Conservation (phyloP, 1,140 invertebrate genomes). For the Cataglyphis hispanica region DNA sequence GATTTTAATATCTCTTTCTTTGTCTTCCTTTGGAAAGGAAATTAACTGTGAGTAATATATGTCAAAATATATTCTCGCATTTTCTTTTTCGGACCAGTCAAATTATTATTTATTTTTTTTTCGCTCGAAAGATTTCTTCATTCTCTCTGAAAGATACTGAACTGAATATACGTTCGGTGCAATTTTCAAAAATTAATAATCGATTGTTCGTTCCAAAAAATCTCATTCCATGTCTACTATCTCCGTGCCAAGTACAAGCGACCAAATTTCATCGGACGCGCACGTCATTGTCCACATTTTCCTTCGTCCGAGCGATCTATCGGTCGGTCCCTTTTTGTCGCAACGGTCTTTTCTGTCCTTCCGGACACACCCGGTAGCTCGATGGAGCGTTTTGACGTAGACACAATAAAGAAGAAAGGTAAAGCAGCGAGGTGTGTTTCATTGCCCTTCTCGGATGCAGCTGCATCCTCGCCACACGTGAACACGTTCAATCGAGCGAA, state of each 20-base stretch:
- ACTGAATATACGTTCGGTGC: neutral
- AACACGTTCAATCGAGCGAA: constrained; percentile 70
- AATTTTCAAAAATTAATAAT: constrained; percentile 3
- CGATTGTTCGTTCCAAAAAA: neutral
- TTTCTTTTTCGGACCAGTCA: neutral
- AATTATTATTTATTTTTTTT: neutral
- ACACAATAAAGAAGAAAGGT: constrained; percentile 74
- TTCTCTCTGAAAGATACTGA: neutral
- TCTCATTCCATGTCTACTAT: neutral
- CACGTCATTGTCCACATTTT: constrained; percentile 14
- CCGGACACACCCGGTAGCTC: constrained; percentile 37
- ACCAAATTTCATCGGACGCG: neutral
- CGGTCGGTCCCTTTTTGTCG: neutral
- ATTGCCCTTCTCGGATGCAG: constrained; percentile 74
- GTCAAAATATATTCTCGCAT: neutral
- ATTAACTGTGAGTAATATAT: neutral
- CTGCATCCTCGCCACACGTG: constrained; percentile 55
- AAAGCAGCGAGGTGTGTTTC: constrained; percentile 71
- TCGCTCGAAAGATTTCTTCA: neutral
- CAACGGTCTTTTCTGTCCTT: constrained; percentile 62
- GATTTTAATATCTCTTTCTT: neutral
- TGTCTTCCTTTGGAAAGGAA: neutral
- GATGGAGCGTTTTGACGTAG: constrained; percentile 66
- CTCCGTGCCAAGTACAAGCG: neutral
- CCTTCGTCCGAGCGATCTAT: neutral